phyloP scores from a whole-genome alignment of 2,888 invertebrate species.

The Conops quadrifasciatus region DNA sequence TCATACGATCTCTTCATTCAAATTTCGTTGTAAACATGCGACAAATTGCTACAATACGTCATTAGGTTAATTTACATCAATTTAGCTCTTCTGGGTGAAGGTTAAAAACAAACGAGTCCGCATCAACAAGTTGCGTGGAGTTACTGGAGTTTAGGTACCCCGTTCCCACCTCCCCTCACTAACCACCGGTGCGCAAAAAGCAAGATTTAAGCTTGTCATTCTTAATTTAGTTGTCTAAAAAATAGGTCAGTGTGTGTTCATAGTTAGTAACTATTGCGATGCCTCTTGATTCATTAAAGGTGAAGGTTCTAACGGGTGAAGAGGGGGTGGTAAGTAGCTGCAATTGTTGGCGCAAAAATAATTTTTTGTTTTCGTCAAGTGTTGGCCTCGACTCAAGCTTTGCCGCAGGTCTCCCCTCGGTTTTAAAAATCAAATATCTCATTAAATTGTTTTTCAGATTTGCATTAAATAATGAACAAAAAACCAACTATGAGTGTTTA shows the following conservation, averaged over 20 bases:
- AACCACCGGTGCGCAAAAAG: neutral
- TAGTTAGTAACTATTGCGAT: neutral
- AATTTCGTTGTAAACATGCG: neutral
- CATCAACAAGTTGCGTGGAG: neutral
- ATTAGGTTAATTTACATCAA: conserved; percentile 10
- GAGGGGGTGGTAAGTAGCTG: neutral
- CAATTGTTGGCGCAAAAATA: neutral
- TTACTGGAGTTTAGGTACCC: conserved; percentile 4
- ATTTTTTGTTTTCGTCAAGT: neutral
- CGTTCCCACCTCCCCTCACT: neutral
- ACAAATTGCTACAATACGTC: conserved; percentile 1
- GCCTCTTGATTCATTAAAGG: conserved; percentile 16
- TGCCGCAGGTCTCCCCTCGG: too few species aligned
- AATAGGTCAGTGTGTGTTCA: neutral
- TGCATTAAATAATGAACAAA: too few species aligned
- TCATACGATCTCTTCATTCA: too few species aligned
- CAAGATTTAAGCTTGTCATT: conserved; percentile 4
- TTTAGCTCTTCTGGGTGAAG: neutral
- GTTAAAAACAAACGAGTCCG: neutral
- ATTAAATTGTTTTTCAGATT: too few species aligned
- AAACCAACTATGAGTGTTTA: too few species aligned
- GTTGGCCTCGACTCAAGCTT: too few species aligned
- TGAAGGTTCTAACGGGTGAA: conserved; percentile 8
- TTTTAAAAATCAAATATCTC: too few species aligned
- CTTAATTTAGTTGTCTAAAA: neutral